These are phyloP conservation scores for Drosophila borealis DNA, from an alignment of 2,888 invertebrate species.

Conservation along the genomic window DNA sequence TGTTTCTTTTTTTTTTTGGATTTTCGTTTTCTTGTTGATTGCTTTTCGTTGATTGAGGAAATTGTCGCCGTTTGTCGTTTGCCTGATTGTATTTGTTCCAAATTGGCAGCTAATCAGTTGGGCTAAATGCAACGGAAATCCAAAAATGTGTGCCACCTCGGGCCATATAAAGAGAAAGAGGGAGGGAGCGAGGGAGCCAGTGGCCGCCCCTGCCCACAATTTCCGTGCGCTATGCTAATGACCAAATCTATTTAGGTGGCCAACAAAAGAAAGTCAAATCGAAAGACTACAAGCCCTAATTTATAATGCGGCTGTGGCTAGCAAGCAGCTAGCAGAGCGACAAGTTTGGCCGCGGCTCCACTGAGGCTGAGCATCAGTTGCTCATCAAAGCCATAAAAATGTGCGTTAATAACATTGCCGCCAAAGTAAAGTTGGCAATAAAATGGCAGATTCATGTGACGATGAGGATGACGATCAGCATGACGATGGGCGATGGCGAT, in stretches of 20 bases:
- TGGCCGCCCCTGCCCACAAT: slow-evolving; percentile 55
- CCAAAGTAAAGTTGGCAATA: slow-evolving; percentile 79
- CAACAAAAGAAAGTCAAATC: slow-evolving; percentile 59
- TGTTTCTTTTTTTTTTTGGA: slow-evolving; percentile 27
- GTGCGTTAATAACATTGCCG: slow-evolving; percentile 81
- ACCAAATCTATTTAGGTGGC: slow-evolving; percentile 50
- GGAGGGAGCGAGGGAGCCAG: not conserved
- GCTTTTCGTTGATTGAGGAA: slow-evolving; percentile 73
- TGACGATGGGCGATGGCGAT: slow-evolving; percentile 24
- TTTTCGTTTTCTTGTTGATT: slow-evolving; percentile 46
- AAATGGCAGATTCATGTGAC: slow-evolving; percentile 82
- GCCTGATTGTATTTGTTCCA: slow-evolving; percentile 43
- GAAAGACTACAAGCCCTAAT: slow-evolving; percentile 35
- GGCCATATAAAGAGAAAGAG: slow-evolving; percentile 10
- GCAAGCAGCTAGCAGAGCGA: slow-evolving; percentile 33
- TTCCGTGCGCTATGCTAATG: slow-evolving; percentile 73
- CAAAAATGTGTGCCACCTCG: slow-evolving; percentile 44
- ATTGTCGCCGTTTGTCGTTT: slow-evolving; percentile 58
- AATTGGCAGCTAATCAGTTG: slow-evolving; percentile 73
- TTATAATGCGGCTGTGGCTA: slow-evolving; percentile 54
- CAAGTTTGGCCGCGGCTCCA: not conserved
- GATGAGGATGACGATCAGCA: slow-evolving; percentile 37
- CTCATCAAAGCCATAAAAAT: slow-evolving; percentile 73
- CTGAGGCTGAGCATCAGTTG: slow-evolving; percentile 45
- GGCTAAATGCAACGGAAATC: slow-evolving; percentile 74